Evolutionary conservation across 92 coral and sea anemone genomes (phyloP).

Genomic region (Epizoanthus stellaris): DNA sequence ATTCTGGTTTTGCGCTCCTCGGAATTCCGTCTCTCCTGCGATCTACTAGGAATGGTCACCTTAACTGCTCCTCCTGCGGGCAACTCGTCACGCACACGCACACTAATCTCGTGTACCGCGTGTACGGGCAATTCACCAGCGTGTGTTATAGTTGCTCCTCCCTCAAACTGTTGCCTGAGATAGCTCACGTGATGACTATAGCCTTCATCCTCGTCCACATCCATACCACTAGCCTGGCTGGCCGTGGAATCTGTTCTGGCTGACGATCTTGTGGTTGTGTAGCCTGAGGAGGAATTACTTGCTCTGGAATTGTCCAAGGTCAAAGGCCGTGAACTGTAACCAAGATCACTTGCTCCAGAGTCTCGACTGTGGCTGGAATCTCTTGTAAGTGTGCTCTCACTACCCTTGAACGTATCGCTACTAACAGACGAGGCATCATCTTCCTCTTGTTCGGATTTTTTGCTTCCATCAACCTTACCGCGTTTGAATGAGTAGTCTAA

Average conservation of each 20-base stretch:
- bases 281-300: conserved; percentile 36
- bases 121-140: conserved; percentile 3
- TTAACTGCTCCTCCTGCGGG: conserved; percentile 15
- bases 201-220: conserved; percentile 20
- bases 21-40: conserved; percentile 17
- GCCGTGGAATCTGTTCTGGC: conserved; percentile 26
- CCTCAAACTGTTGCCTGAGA: conserved; percentile 59
- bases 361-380: conserved; percentile 6
- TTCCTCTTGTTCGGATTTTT: conserved; percentile 50
- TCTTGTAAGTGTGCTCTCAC: conserved; percentile 16
- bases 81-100: neutral
- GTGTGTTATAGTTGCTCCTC: conserved; percentile 4
- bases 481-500: conserved; percentile 52
- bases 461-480: conserved; percentile 21
- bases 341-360: conserved; percentile 14
- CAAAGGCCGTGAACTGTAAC: conserved; percentile 23
- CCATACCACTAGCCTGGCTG: conserved; percentile 34
- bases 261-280: conserved; percentile 30
- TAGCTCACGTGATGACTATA: conserved; percentile 32
- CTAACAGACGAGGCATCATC: conserved; percentile 29
- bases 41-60: conserved; percentile 27
- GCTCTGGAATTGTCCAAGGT: neutral
- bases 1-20: conserved; percentile 49
- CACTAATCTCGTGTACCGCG: conserved; percentile 1
- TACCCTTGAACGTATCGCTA: conserved; percentile 22